Evolutionary conservation across 1,140 invertebrate genomes (phyloP).

Genomic region (Phymorhynchus buccinoides): DNA sequence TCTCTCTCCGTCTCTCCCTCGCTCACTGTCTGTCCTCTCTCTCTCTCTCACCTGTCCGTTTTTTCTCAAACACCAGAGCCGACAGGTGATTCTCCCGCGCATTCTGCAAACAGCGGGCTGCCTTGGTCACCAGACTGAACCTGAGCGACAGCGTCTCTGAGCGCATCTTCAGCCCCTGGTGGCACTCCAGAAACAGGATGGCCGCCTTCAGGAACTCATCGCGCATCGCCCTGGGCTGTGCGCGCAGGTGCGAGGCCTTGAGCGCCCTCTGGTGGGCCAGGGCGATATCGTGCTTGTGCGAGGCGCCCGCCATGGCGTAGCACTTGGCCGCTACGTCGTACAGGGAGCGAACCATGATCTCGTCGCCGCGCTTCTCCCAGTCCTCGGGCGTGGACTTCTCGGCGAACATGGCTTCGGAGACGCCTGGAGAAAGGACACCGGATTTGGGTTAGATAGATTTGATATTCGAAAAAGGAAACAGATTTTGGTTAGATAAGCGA

Average conservation of each 20-base stretch:
- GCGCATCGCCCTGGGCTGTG: constrained; percentile 57
- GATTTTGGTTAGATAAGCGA: too few species aligned
- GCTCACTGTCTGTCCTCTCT: too few species aligned
- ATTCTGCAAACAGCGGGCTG: constrained; percentile 64
- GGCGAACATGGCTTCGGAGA: constrained; percentile 60
- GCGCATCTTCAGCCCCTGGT: constrained; percentile 7
- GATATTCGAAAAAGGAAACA: too few species aligned
- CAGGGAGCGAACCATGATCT: constrained; percentile 62
- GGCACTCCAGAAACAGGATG: constrained; percentile 60
- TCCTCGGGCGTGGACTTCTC: constrained; percentile 60
- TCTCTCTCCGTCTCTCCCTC: too few species aligned
- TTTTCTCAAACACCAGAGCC: constrained; percentile 63
- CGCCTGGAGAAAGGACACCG: constrained; percentile 22
- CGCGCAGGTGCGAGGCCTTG: constrained; percentile 54
- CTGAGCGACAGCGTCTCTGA: neutral
- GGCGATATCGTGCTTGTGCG: constrained; percentile 57
- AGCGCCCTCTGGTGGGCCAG: constrained; percentile 62
- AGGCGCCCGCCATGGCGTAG: constrained; percentile 53
- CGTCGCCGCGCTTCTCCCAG: constrained; percentile 63
- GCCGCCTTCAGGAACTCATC: constrained; percentile 62
- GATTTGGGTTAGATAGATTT: too few species aligned
- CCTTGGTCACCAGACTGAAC: constrained; percentile 45
- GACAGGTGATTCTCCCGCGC: constrained; percentile 57
- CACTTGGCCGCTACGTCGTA: constrained; percentile 68
- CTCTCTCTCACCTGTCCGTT: constrained; percentile 57